Percentiles rank a stretch among this genome's conserved stretches.
These are phyloP conservation scores for Psittacula echo DNA, from an alignment of 2,797 vertebrate species.

Conservation along the genomic window DNA sequence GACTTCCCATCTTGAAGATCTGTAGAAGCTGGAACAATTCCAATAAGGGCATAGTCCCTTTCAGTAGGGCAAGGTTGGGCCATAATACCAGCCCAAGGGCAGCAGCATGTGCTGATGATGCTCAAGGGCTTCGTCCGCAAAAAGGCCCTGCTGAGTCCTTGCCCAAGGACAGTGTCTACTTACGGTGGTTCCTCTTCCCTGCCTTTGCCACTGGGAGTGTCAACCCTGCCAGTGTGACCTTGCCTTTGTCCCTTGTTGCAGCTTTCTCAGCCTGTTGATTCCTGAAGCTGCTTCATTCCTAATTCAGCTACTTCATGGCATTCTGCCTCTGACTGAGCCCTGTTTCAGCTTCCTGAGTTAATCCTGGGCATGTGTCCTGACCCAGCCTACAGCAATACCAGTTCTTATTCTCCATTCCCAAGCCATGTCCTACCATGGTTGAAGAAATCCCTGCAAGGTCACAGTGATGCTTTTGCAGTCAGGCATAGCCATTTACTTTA, in stretches of 20 bases:
- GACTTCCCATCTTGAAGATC: not conserved
- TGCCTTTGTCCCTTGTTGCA: not conserved
- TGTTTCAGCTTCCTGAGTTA: not conserved
- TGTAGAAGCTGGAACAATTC: not conserved
- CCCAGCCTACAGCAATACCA: not conserved
- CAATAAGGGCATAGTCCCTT: not conserved
- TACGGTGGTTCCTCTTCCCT: not conserved
- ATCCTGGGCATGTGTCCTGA: not conserved
- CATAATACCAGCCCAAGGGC: not conserved
- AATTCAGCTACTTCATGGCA: not conserved
- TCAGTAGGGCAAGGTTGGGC: not conserved
- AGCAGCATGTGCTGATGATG: not conserved
- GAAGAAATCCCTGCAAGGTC: not conserved
- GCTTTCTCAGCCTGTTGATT: not conserved
- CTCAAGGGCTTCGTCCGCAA: not conserved
- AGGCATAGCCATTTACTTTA: not conserved
- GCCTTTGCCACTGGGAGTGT: not conserved
- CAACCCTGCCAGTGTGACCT: not conserved
- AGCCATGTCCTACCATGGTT: not conserved
- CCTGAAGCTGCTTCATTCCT: not conserved
- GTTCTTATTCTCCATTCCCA: not conserved
- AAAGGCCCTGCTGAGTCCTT: not conserved
- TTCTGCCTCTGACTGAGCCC: not conserved
- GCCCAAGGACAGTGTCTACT: not conserved
- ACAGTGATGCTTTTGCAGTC: not conserved